phyloP scores from a whole-genome alignment of 2,888 invertebrate genomes.

The Microplitis manilae region DNA sequence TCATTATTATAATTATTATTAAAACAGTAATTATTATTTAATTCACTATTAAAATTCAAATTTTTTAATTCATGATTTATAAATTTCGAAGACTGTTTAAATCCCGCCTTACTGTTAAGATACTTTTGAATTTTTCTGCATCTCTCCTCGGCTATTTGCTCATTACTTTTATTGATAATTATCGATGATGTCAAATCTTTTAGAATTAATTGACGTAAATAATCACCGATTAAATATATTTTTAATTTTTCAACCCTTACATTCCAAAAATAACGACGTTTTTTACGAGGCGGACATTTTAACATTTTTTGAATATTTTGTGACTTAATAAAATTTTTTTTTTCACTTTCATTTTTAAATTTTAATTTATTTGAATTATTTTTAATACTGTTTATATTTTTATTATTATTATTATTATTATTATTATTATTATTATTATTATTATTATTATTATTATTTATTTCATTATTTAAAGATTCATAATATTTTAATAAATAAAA shows the following conservation, averaged over 20 bases:
- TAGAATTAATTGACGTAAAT: constrained; percentile 63
- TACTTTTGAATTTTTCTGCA: constrained; percentile 60
- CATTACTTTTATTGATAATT: constrained; percentile 51
- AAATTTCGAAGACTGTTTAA: neutral
- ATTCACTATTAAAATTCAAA: neutral
- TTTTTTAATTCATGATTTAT: too few relatives aligned
- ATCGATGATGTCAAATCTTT: constrained; percentile 55
- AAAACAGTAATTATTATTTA: constrained; percentile 16
- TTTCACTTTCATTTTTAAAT: constrained; percentile 11
- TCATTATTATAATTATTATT: too few relatives aligned
- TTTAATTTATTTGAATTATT: constrained; percentile 1
- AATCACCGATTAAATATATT: constrained; percentile 62
- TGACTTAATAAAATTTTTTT: neutral
- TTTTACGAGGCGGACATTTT: neutral
- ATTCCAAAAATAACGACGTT: constrained; percentile 24
- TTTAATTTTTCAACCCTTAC: constrained; percentile 43
- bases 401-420: neutral
- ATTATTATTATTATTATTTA: neutral
- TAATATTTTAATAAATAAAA: neutral
- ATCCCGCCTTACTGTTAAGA: constrained; percentile 36
- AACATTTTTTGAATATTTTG: neutral
- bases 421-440: neutral
- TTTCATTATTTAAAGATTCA: neutral
- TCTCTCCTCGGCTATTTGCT: constrained; percentile 57
- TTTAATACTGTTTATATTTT: neutral